Percentiles rank a stretch among this genome's conserved stretches.
Conservation (phyloP, 2,113 vertebrate species). For the Otis tarda region DNA sequence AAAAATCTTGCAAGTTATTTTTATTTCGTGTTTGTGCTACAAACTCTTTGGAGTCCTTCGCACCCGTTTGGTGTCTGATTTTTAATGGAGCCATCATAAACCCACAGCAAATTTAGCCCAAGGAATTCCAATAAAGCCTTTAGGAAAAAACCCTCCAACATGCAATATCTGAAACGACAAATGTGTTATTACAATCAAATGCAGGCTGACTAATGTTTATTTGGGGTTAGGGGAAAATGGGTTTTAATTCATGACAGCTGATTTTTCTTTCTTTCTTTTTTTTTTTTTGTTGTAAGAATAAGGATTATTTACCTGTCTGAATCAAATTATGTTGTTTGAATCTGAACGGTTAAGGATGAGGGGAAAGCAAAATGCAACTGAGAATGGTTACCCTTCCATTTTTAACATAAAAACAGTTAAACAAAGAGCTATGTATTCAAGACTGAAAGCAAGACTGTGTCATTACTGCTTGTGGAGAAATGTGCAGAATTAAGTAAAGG, state of each 20-base stretch:
- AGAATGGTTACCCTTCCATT: background rate
- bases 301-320: conserved; percentile 53
- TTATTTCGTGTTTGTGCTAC: background rate
- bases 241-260: conserved; percentile 50
- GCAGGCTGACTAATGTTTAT: conserved; percentile 43
- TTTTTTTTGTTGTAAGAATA: background rate
- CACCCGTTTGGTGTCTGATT: conserved; percentile 12
- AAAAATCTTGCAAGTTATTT: background rate
- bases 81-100: conserved; percentile 33
- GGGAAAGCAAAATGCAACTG: background rate
- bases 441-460: background rate
- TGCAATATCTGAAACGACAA: conserved; percentile 3
- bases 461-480: background rate
- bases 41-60: background rate
- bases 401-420: background rate
- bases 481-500: conserved; percentile 4
- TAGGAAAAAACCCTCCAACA: background rate
- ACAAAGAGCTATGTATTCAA: conserved; percentile 25
- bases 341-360: background rate
- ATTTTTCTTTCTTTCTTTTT: background rate
- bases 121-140: conserved; percentile 46
- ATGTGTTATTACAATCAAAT: conserved; percentile 25
- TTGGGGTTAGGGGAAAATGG: conserved; percentile 38
- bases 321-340: conserved; percentile 16
- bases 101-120: background rate